Conservation (phyloP, 2,888 invertebrate species). For the Eremobia ochroleuca region DNA sequence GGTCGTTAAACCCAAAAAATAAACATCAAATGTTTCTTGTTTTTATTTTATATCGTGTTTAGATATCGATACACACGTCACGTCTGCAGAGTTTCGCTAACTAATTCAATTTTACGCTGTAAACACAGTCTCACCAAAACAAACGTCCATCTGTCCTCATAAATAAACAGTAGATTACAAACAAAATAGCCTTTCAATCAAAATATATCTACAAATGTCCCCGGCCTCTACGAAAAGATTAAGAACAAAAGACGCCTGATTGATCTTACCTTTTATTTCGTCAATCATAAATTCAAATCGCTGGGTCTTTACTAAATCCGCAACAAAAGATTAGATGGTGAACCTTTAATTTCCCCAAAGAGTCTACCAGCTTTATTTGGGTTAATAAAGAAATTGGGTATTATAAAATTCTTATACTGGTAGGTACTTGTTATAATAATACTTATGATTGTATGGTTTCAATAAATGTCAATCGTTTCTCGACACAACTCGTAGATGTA, state of each 20-base stretch:
- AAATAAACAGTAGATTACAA: conserved; percentile 6
- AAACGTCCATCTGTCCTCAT: neutral
- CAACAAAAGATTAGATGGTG: conserved; percentile 27
- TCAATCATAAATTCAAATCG: conserved; percentile 58
- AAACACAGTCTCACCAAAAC: neutral
- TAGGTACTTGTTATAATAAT: neutral
- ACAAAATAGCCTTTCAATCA: conserved; percentile 20
- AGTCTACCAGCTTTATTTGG: conserved; percentile 16
- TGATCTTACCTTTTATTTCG: conserved; percentile 52
- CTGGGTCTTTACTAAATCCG: conserved; percentile 28
- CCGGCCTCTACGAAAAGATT: conserved; percentile 20
- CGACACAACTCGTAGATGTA: neutral
- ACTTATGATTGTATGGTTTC: neutral
- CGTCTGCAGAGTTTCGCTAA: too few relatives aligned
- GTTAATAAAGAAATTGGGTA: conserved; percentile 39
- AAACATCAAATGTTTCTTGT: too few relatives aligned
- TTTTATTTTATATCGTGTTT: too few relatives aligned
- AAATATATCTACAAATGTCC: conserved; percentile 8
- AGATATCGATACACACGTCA: too few relatives aligned
- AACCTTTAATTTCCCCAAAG: conserved; percentile 48
- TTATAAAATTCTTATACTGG: neutral
- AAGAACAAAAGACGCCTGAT: conserved; percentile 40
- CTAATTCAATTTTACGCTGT: too few relatives aligned
- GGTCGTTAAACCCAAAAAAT: too few relatives aligned
- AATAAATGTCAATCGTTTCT: neutral